Evolutionary conservation across 2,888 invertebrate species (phyloP).

Genomic region (Leucozona laternaria): DNA sequence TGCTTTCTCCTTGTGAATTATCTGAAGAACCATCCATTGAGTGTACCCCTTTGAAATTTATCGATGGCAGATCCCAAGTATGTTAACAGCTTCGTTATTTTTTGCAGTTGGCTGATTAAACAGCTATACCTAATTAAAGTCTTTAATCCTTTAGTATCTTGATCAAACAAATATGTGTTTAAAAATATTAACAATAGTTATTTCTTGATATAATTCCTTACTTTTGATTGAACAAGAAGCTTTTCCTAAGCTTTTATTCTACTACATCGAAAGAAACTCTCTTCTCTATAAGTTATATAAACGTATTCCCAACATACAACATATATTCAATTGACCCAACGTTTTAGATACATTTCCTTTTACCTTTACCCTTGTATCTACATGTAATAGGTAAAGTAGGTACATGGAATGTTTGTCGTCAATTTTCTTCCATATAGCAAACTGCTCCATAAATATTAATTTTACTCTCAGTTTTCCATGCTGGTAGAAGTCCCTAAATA

Average conservation of each 20-base stretch:
- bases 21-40: conserved; percentile 63
- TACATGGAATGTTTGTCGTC: conserved; percentile 34
- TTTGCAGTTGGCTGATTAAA: neutral
- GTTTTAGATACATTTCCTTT: conserved; percentile 35
- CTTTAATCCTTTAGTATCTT: neutral
- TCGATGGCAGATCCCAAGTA: conserved; percentile 42
- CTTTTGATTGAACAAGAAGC: conserved; percentile 14
- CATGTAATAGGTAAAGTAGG: neutral
- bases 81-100: conserved; percentile 18
- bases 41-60: conserved; percentile 49
- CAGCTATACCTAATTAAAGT: neutral
- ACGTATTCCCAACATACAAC: conserved; percentile 31
- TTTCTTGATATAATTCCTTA: neutral
- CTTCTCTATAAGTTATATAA: conserved; percentile 16
- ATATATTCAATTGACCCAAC: conserved; percentile 63
- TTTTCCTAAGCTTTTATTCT: conserved; percentile 55
- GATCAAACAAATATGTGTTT: conserved; percentile 3
- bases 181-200: conserved; percentile 14
- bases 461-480: conserved; percentile 7
- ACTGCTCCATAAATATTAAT: conserved; percentile 39
- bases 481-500: conserved; percentile 20
- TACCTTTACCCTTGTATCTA: conserved; percentile 27
- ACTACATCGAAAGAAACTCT: conserved; percentile 32
- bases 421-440: conserved; percentile 36
- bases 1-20: conserved; percentile 63